Evolutionary conservation across 2,888 invertebrate species (phyloP).

Genomic region (Hirudinaria manillensis): DNA sequence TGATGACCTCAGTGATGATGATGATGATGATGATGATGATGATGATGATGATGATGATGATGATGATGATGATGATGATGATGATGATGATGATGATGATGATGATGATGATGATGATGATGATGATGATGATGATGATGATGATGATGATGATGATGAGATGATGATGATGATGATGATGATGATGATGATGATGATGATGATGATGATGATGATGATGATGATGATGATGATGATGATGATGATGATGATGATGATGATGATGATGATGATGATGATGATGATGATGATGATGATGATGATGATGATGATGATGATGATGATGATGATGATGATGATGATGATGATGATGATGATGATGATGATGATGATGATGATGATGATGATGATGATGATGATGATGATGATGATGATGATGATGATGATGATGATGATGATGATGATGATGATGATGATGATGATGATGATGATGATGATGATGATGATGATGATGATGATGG

Average conservation of each 20-base stretch:
- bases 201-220: not conserved
- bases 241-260: constrained; percentile 14
- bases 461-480: constrained; percentile 25
- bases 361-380: constrained; percentile 21
- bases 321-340: constrained; percentile 1
- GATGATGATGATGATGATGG: constrained; percentile 21
- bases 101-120: not conserved
- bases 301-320: constrained; percentile 12
- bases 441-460: constrained; percentile 22
- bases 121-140: not conserved
- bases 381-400: constrained; percentile 4
- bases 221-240: constrained; percentile 13
- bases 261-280: constrained; percentile 7
- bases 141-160: not conserved
- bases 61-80: constrained; percentile 3
- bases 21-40: not conserved
- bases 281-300: constrained; percentile 12
- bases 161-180: not conserved
- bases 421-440: constrained; percentile 25
- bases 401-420: constrained; percentile 6
- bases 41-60: constrained; percentile 7
- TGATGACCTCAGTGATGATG: not conserved
- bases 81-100: constrained; percentile 1
- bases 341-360: constrained; percentile 26
- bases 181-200: constrained; percentile 18